A percentile compares a stretch with the other conserved stretches of the same genome.
Conservation (phyloP, 1,140 invertebrate genomes). For the Ylistrum balloti region DNA sequence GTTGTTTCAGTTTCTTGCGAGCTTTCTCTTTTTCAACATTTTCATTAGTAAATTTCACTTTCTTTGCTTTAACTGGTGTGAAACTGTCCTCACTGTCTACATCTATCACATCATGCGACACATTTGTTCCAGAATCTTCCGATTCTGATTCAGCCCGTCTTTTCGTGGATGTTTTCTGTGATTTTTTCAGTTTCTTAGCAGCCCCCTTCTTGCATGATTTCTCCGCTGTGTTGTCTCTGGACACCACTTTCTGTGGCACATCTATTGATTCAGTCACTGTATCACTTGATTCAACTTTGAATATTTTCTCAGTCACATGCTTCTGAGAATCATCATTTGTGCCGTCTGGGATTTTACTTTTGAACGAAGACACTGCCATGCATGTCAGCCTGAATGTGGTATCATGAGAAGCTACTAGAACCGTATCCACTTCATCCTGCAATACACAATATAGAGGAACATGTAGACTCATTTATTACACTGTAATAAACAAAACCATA, state of each 20-base stretch:
- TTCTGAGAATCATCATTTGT: not conserved
- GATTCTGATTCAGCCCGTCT: not conserved
- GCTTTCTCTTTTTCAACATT: not conserved
- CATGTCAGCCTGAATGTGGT: slow-evolving; percentile 54
- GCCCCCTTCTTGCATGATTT: not conserved
- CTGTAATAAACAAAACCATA: too few species aligned
- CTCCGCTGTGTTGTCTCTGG: not conserved
- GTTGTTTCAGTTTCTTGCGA: not conserved
- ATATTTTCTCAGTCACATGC: not conserved
- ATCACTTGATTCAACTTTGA: not conserved
- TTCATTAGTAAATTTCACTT: not conserved
- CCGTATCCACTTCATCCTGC: slow-evolving; percentile 45
- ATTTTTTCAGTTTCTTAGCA: not conserved
- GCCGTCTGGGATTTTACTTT: not conserved
- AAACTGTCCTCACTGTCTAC: not conserved
- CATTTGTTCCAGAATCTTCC: not conserved
- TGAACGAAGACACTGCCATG: slow-evolving; percentile 43
- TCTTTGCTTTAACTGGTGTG: not conserved
- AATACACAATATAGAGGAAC: slow-evolving; percentile 9
- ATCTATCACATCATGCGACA: not conserved
- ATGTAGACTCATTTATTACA: not conserved
- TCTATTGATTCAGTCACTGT: not conserved
- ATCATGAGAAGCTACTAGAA: slow-evolving; percentile 41
- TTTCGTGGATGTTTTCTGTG: not conserved
- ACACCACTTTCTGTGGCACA: too few species aligned